Evolutionary conservation across 2,888 invertebrate species (phyloP).

Genomic region (Actias luna): DNA sequence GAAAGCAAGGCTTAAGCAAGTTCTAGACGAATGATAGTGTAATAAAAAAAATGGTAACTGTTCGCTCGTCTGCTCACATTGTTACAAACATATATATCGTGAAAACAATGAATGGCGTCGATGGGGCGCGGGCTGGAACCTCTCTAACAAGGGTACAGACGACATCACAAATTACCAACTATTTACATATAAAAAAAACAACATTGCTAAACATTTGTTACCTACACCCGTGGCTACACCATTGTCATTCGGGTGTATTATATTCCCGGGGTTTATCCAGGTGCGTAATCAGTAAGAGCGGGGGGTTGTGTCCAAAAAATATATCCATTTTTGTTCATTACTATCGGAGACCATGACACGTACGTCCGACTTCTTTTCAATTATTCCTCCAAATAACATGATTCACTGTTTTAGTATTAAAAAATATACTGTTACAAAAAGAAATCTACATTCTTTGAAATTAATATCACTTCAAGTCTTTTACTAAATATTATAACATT

Average conservation of each 20-base stretch:
- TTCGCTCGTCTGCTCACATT: background rate
- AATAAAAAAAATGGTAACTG: background rate
- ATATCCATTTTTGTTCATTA: no score
- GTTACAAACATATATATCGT: background rate
- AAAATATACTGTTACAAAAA: no score
- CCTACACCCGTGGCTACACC: conserved; percentile 34
- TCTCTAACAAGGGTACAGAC: conserved; percentile 25
- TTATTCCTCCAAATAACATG: no score
- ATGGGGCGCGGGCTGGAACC: background rate
- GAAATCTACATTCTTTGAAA: no score
- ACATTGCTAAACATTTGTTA: conserved; percentile 73
- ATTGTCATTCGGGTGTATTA: conserved; percentile 70
- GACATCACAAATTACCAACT: conserved; percentile 69
- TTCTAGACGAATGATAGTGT: no score
- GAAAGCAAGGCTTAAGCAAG: no score
- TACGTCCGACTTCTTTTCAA: no score
- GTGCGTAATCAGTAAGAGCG: background rate
- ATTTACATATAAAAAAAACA: conserved; percentile 78
- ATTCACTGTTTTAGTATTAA: no score
- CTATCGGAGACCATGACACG: no score
- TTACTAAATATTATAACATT: no score
- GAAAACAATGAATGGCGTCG: background rate
- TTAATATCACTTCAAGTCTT: no score
- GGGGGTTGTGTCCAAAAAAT: background rate
- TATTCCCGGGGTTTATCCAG: conserved; percentile 28